Percentiles rank a stretch among this genome's conserved stretches.
Evolutionary conservation across 2,113 vertebrate species (phyloP).

Genomic region (Atrichornis clamosus): DNA sequence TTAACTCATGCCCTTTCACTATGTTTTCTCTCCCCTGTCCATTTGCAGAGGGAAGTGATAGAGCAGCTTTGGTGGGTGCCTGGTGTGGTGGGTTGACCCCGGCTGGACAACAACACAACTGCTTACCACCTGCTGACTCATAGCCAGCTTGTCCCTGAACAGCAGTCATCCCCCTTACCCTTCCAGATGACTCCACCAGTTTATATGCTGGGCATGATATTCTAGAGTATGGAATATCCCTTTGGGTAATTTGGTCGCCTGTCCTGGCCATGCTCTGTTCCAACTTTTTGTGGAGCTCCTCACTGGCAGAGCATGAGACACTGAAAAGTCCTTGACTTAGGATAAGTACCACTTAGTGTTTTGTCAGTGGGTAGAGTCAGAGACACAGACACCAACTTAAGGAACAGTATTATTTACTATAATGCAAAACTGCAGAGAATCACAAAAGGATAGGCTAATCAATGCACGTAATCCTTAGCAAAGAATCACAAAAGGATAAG

Average conservation of each 20-base stretch:
- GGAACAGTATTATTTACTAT: background rate
- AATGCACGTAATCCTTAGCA: background rate
- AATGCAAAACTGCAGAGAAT: background rate
- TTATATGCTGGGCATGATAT: background rate
- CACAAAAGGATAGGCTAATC: background rate
- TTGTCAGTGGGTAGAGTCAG: background rate
- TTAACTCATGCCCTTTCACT: background rate
- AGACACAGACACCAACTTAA: background rate
- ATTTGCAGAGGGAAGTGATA: background rate
- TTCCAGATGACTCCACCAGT: background rate
- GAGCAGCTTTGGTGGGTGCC: background rate
- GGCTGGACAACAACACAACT: background rate
- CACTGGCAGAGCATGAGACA: background rate
- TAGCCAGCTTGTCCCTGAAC: background rate
- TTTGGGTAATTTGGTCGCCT: background rate
- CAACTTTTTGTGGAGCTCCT: background rate
- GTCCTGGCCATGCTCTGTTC: background rate
- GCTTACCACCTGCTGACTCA: background rate
- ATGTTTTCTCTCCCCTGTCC: background rate
- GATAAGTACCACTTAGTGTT: background rate
- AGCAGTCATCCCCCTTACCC: background rate
- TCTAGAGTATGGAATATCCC: background rate
- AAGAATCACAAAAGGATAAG: background rate
- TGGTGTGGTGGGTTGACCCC: too few relatives aligned
- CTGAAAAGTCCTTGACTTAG: background rate